Evolutionary conservation across 2,797 vertebrate species (phyloP).

Genomic region (Chrysocyon brachyurus): DNA sequence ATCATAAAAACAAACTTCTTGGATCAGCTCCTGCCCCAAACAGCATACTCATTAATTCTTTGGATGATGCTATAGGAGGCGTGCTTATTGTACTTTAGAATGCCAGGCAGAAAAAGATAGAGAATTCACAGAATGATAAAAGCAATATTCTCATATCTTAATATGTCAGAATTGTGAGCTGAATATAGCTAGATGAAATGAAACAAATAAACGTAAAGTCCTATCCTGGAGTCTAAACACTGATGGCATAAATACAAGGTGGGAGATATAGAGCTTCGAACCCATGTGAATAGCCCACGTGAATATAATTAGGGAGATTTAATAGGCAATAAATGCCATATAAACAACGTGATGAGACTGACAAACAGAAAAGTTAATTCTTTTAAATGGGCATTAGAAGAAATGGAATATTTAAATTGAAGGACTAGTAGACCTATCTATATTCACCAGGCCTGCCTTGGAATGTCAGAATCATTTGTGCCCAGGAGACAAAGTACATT

Average conservation of each 20-base stretch:
- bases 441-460: neutral
- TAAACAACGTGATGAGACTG: neutral
- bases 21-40: neutral
- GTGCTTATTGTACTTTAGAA: neutral
- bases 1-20: slow-evolving; percentile 11
- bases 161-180: neutral
- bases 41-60: slow-evolving; percentile 12
- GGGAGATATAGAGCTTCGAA: neutral
- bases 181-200: neutral
- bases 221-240: neutral
- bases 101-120: neutral
- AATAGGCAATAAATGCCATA: neutral
- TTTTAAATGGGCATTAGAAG: neutral
- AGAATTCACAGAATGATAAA: slow-evolving; percentile 33
- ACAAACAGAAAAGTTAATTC: neutral
- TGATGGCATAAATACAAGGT: neutral
- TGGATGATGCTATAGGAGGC: neutral
- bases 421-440: neutral
- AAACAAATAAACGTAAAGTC: slow-evolving; percentile 39
- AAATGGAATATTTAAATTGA: neutral
- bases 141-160: neutral
- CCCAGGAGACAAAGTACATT: neutral
- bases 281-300: neutral
- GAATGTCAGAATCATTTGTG: neutral
- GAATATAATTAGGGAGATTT: neutral